Evolutionary conservation across 1,140 invertebrate species (phyloP), one percentile per base, ranked within the genome.

Genomic region (Platorchestia sp.): DNA sequence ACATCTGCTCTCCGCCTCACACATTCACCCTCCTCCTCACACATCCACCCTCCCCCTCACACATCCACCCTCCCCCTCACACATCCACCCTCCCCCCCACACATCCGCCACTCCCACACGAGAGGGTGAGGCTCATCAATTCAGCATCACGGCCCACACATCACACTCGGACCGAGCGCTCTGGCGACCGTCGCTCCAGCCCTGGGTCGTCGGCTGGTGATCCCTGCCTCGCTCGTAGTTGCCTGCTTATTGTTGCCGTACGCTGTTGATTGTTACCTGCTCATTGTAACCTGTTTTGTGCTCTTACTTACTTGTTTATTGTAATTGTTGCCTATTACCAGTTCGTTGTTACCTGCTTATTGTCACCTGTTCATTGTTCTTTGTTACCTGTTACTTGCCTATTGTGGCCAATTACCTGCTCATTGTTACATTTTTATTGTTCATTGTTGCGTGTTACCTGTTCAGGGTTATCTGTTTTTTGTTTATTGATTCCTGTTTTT

Each of bases 91-190:
- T 41, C 42, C 36, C 41, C 7, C 86, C 36, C 36, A 36, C 5
- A 6, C 36, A 22, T 89, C n/a, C 36, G 36, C 43, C 91, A 93
- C 43, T 10, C 36, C 87, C 0, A 42, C 91, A 93, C 43, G 47
- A 89, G 47, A 47, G 43, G 44, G 45, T 93, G 44, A 93, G 22
- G 91, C 36, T 16, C 41, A 93, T 93, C 47, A 93, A 93, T 93
- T 93, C 91, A 40, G 41, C 43, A 41, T 44, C 91, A 45, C 45
- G 43, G 91, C 43, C 91, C 91, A 41, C 47, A 93, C 47, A 44
- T 93, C 91, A 93, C 91, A 93, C 91, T 47, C 16, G 45, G 44
- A 44, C 22, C 91, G 10, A n/a, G 45, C 91, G 91, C 40, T 93
- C 0, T 93, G 45, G 91, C 27, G 44, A 44, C 91, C 45, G n/a